A percentile compares a stretch with the other conserved stretches of the same genome.
These are phyloP conservation scores for Pterois miles DNA, from an alignment of 2,797 vertebrate genomes.

Conservation along the genomic window DNA sequence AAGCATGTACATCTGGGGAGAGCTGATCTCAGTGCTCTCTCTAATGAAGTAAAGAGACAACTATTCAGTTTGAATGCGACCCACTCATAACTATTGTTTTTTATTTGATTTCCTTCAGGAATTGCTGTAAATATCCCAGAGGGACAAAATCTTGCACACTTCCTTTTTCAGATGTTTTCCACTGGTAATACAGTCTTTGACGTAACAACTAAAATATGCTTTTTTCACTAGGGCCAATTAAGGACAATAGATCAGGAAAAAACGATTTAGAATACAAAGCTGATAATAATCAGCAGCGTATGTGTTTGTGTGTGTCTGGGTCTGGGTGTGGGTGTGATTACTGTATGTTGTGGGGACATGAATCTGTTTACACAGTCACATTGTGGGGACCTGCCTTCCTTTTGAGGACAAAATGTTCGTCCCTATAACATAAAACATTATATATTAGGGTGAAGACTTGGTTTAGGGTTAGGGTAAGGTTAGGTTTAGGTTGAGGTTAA, in stretches of 20 bases:
- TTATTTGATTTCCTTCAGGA: constrained; percentile 27
- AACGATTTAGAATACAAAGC: constrained; percentile 29
- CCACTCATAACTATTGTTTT: constrained; percentile 34
- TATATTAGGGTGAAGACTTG: no score
- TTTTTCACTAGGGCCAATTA: constrained; percentile 12
- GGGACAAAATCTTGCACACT: constrained; percentile 23
- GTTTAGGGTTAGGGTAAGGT: no score
- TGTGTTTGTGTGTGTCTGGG: no score
- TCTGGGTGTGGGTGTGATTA: no score
- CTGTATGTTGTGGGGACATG: no score
- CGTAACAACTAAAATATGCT: constrained; percentile 28
- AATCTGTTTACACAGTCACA: no score
- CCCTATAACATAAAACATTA: no score
- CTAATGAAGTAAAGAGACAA: constrained; percentile 16
- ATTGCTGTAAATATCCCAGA: constrained; percentile 41
- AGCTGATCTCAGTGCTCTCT: neutral
- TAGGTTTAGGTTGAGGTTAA: no score
- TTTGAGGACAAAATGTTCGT: no score
- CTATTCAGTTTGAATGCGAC: constrained; percentile 19
- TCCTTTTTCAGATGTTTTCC: constrained; percentile 18
- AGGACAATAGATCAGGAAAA: constrained; percentile 28
- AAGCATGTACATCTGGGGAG: neutral
- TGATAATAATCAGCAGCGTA: constrained; percentile 48
- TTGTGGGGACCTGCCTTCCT: no score
- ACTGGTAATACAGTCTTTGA: constrained; percentile 32